Percentiles rank a stretch among this genome's conserved stretches.
Evolutionary conservation across 2,888 invertebrate genomes (phyloP).

Genomic region (Ganaspis brasiliensis): DNA sequence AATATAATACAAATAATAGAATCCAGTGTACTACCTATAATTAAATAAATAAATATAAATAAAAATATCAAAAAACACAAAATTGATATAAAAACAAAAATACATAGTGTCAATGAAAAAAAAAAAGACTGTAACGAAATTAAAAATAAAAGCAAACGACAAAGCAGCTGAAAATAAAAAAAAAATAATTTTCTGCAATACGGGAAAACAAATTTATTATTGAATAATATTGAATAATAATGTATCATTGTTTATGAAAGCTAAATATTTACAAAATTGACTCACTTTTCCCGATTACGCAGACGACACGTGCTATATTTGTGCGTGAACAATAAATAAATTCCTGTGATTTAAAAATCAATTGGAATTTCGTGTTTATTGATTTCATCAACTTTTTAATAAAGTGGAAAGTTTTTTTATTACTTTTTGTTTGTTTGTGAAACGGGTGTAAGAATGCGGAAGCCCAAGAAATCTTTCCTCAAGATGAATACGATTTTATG

Average conservation of each 20-base stretch:
- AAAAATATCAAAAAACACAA: neutral
- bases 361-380: neutral
- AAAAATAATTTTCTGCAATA: neutral
- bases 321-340: neutral
- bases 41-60: neutral
- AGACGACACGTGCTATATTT: neutral
- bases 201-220: neutral
- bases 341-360: neutral
- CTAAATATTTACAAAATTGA: neutral
- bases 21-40: too few species aligned
- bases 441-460: constrained; percentile 55
- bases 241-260: neutral
- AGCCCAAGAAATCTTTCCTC: constrained; percentile 50
- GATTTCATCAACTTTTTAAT: constrained; percentile 4
- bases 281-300: neutral
- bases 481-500: constrained; percentile 22
- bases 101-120: too few species aligned
- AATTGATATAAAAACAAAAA: neutral
- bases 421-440: neutral
- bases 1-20: too few species aligned
- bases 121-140: too few species aligned
- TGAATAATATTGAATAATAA: neutral
- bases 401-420: neutral
- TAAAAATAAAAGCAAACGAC: too few species aligned
- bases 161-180: neutral